phyloP scores from a whole-genome alignment of 2,113 vertebrate species.

The Osmerus mordax region DNA sequence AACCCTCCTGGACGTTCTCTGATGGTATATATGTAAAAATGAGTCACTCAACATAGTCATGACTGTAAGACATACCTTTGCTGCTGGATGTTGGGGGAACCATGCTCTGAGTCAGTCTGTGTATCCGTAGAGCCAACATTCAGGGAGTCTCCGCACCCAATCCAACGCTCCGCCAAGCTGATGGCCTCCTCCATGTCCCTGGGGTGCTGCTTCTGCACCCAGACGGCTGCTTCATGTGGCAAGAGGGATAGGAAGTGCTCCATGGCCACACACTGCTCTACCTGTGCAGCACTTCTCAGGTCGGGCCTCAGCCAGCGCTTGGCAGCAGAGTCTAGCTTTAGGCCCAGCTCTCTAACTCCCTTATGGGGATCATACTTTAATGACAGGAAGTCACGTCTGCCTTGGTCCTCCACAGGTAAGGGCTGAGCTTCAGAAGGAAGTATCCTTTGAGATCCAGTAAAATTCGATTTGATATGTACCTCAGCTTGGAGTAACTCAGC shows the following conservation, averaged over 20 bases:
- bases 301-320: slow-evolving; percentile 6
- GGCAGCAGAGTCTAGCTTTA: slow-evolving; percentile 1
- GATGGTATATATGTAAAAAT: not conserved
- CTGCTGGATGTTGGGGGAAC: not conserved
- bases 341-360: not conserved
- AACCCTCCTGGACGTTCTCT: not conserved
- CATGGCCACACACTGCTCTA: slow-evolving; percentile 4
- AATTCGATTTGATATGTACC: not conserved
- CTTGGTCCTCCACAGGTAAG: not conserved
- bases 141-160: not conserved
- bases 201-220: slow-evolving; percentile 7
- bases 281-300: slow-evolving; percentile 1
- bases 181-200: slow-evolving; percentile 8
- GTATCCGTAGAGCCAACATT: not conserved
- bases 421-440: no score
- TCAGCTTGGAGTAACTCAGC: not conserved
- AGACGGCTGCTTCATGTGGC: not conserved
- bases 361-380: not conserved
- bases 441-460: no score
- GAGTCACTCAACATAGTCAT: no score
- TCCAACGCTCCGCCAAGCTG: not conserved
- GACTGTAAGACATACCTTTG: not conserved
- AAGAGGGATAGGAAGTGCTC: slow-evolving; percentile 3
- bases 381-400: not conserved
- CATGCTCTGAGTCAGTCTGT: not conserved